These are phyloP conservation scores for Drosophila carrolli DNA, from an alignment of 1,140 invertebrate genomes.

Conservation along the genomic window DNA sequence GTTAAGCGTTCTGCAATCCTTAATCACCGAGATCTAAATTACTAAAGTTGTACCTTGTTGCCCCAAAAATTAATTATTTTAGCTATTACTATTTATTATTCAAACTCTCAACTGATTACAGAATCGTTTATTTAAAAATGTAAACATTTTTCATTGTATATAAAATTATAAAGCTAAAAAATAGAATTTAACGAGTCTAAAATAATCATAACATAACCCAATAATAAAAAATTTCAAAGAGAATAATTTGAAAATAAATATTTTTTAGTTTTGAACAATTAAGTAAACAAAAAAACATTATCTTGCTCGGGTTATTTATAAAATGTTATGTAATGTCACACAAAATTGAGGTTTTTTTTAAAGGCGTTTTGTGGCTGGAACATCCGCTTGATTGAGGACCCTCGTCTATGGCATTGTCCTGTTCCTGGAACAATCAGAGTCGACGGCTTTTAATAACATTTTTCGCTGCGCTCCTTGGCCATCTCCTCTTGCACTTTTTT, in stretches of 20 bases:
- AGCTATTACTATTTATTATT: too few relatives aligned
- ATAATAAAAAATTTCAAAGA: not conserved
- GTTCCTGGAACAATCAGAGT: slow-evolving; percentile 57
- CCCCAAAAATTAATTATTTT: not conserved
- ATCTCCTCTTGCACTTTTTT: slow-evolving; percentile 41
- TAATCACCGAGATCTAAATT: slow-evolving; percentile 20
- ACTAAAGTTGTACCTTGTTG: not conserved
- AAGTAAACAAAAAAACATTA: too few relatives aligned
- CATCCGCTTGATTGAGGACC: slow-evolving; percentile 51
- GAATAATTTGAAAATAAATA: too few relatives aligned
- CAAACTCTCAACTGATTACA: too few relatives aligned
- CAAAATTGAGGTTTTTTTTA: not conserved
- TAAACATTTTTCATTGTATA: too few relatives aligned
- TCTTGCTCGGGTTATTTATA: not conserved
- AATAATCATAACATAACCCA: not conserved
- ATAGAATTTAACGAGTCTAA: too few relatives aligned
- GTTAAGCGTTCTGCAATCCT: slow-evolving; percentile 37
- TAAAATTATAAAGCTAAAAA: too few relatives aligned
- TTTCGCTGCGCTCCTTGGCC: slow-evolving; percentile 61
- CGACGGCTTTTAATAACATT: slow-evolving; percentile 79
- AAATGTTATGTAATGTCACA: not conserved
- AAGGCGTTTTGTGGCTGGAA: slow-evolving; percentile 8
- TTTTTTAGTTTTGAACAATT: not conserved
- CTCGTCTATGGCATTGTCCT: slow-evolving; percentile 29
- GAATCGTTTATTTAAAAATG: too few relatives aligned